A percentile compares a stretch with the other conserved stretches of the same genome.
These are phyloP conservation scores for Coenonympha glycerion DNA, from an alignment of 2,888 invertebrate species.

Conservation along the genomic window DNA sequence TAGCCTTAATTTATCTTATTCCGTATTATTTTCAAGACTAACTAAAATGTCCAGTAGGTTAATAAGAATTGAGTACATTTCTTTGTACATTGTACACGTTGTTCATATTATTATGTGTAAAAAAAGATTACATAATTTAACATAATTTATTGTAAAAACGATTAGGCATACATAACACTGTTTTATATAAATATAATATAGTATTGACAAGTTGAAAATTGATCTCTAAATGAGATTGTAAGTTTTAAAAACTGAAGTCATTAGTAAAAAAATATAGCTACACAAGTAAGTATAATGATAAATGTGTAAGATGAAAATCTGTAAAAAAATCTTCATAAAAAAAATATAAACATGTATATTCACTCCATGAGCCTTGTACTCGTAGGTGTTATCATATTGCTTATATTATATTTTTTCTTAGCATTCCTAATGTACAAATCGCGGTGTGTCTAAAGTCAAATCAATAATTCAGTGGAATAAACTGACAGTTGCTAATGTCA, in stretches of 20 bases:
- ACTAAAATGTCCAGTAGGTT: slow-evolving; percentile 9
- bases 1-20: no score
- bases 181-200: slow-evolving; percentile 2
- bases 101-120: background rate
- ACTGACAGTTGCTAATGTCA: no score
- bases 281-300: no score
- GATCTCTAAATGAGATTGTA: background rate
- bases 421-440: no score
- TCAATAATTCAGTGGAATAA: no score
- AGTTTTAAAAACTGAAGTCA: background rate
- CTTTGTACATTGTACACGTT: background rate
- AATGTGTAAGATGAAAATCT: no score
- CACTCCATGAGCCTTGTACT: no score
- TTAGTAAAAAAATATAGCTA: background rate
- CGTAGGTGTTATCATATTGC: background rate
- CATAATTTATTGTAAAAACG: background rate
- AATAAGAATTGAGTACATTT: slow-evolving; percentile 2
- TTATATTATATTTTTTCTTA: background rate
- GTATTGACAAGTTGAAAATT: background rate
- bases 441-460: no score
- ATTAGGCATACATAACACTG: slow-evolving; percentile 5
- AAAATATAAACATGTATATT: no score
- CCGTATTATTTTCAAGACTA: background rate
- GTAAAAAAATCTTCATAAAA: no score
- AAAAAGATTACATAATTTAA: no score